phyloP scores from a whole-genome alignment of 2,797 vertebrate species.

The Enteromius paludinosus region DNA sequence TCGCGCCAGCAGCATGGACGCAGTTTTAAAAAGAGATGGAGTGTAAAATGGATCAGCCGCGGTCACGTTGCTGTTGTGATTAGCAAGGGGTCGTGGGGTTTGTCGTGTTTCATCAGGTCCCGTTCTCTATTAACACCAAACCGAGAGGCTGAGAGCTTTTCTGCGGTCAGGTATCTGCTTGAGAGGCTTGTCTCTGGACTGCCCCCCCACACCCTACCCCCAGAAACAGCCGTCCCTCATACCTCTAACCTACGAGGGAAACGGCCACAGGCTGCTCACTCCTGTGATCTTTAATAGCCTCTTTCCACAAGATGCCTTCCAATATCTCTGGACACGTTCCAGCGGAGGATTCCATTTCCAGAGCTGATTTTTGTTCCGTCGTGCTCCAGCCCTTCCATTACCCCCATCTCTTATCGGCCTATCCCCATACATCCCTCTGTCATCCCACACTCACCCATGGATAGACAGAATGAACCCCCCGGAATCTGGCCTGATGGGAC shows the following conservation, averaged over 20 bases:
- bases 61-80: slow-evolving; percentile 41
- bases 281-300: slow-evolving; percentile 50
- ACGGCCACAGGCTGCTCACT: slow-evolving; percentile 39
- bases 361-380: slow-evolving; percentile 42
- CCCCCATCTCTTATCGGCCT: slow-evolving; percentile 43
- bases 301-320: slow-evolving; percentile 56
- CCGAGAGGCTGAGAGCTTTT: slow-evolving; percentile 51
- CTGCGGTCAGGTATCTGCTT: slow-evolving; percentile 43
- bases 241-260: slow-evolving; percentile 35
- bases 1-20: slow-evolving; percentile 16
- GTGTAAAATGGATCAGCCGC: slow-evolving; percentile 53
- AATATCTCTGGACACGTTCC: slow-evolving; percentile 57
- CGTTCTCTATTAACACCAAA: slow-evolving; percentile 53
- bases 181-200: slow-evolving; percentile 47
- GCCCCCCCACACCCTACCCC: slow-evolving; percentile 20
- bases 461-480: slow-evolving; percentile 17
- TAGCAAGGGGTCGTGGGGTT: slow-evolving; percentile 46
- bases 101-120: slow-evolving; percentile 54
- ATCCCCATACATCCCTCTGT: slow-evolving; percentile 54
- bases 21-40: slow-evolving; percentile 43
- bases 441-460: slow-evolving; percentile 7
- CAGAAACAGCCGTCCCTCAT: slow-evolving; percentile 37
- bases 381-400: slow-evolving; percentile 46
- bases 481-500: background rate
- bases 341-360: slow-evolving; percentile 56